Conservation (phyloP, 2,797 vertebrate species). For the Threskiornis aethiopicus region DNA sequence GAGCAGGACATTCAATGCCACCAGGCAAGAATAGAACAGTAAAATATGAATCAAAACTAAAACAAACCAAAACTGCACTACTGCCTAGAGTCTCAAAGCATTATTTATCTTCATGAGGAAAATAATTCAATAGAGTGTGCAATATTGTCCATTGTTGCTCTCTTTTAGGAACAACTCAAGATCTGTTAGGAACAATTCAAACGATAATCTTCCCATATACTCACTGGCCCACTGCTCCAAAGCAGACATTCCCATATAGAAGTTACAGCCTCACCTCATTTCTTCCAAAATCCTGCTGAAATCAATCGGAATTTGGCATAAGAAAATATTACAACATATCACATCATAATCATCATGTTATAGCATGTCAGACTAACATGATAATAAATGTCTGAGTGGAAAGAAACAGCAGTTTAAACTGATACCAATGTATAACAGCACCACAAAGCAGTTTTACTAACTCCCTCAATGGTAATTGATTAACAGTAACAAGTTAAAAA, state of each 20-base stretch:
- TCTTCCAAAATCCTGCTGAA: background rate
- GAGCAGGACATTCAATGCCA: background rate
- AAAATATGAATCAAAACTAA: background rate
- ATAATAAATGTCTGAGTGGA: background rate
- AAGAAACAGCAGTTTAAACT: background rate
- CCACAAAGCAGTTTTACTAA: background rate
- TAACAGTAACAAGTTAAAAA: background rate
- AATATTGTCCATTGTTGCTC: background rate
- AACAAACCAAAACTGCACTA: constrained; percentile 2
- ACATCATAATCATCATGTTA: background rate
- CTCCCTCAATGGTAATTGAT: background rate
- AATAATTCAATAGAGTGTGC: constrained; percentile 10
- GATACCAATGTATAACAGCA: background rate
- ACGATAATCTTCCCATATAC: background rate
- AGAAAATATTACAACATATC: background rate
- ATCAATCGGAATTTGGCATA: background rate
- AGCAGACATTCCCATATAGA: background rate
- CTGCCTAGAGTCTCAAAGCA: background rate
- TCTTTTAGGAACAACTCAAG: background rate
- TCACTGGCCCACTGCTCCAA: background rate
- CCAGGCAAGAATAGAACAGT: background rate
- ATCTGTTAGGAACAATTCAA: background rate
- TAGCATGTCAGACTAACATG: background rate
- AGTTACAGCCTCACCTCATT: background rate
- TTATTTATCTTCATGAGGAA: constrained; percentile 5